A percentile compares a stretch with the other conserved stretches of the same genome.
Conservation (phyloP, 2,888 invertebrate species). For the Melanargia galathea region DNA sequence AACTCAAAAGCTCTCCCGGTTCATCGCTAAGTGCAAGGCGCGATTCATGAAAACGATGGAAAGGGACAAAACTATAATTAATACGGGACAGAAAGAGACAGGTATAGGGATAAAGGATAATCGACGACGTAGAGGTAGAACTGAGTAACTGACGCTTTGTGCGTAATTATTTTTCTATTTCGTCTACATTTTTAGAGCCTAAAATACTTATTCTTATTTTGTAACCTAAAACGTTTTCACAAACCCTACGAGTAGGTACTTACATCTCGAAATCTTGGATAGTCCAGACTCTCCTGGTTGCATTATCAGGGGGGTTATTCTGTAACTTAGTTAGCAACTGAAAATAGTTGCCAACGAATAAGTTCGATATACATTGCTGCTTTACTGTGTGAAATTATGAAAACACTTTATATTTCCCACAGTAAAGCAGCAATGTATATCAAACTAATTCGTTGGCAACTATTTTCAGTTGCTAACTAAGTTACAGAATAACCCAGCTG, state of each 20-base stretch:
- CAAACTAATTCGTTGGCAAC: too few relatives aligned
- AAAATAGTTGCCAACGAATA: too few relatives aligned
- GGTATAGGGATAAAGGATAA: slow-evolving; percentile 12
- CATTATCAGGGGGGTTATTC: too few relatives aligned
- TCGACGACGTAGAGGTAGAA: not conserved
- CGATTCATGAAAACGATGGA: slow-evolving; percentile 8
- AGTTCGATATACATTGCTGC: too few relatives aligned
- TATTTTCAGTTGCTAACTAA: too few relatives aligned
- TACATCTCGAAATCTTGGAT: not conserved
- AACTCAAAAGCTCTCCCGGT: slow-evolving; percentile 11
- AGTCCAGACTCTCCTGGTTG: too few relatives aligned
- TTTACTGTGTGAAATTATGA: too few relatives aligned
- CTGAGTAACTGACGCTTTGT: slow-evolving; percentile 3
- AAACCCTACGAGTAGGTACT: not conserved
- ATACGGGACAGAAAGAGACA: slow-evolving; percentile 12
- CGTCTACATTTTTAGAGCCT: not conserved
- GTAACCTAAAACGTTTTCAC: not conserved
- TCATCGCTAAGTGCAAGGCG: not conserved
- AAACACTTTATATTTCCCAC: too few relatives aligned
- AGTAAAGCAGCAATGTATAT: too few relatives aligned
- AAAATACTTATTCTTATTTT: not conserved
- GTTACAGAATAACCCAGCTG: too few relatives aligned
- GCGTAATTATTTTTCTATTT: not conserved
- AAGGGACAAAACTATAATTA: slow-evolving; percentile 17
- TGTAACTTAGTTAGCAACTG: too few relatives aligned